Percentiles rank a stretch among this genome's conserved stretches.
These are phyloP conservation scores for Drosophila nigricruria DNA, from an alignment of 2,888 invertebrate genomes.

Conservation along the genomic window DNA sequence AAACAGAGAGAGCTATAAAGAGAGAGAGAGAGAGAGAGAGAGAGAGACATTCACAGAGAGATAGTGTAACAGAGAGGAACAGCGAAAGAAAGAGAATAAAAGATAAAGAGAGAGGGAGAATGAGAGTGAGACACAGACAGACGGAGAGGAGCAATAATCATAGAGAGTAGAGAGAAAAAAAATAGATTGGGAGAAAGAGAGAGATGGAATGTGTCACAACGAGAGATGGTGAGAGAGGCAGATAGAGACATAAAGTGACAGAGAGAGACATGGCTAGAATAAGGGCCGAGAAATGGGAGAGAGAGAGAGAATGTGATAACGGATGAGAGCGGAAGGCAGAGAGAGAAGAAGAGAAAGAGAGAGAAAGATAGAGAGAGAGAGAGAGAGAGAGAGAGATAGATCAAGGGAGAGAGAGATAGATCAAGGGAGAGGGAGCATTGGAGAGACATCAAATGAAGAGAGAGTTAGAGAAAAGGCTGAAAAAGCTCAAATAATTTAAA, in stretches of 20 bases:
- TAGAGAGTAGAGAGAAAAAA: not conserved
- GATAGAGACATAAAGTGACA: not conserved
- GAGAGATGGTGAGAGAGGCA: not conserved
- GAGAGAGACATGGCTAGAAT: no score
- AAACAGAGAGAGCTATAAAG: no score
- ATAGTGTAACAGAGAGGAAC: not conserved
- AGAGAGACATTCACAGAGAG: no score
- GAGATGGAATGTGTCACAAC: not conserved
- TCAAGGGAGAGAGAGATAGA: not conserved
- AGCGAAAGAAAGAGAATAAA: not conserved
- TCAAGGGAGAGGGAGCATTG: not conserved
- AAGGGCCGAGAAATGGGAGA: no score
- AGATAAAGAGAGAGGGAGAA: not conserved
- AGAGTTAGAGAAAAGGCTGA: not conserved
- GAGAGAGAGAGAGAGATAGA: no score
- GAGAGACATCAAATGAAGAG: no score
- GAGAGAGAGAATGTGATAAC: not conserved
- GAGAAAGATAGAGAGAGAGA: not conserved
- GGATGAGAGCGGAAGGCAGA: not conserved
- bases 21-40: no score
- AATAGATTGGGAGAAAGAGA: not conserved
- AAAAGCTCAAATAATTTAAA: no score
- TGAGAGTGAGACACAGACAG: no score
- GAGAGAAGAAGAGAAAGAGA: not conserved
- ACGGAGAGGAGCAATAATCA: no score